Base-by-base conservation (phyloP, 92 coral and sea anemone species). In the Epizoanthus illoricatus region DNA sequence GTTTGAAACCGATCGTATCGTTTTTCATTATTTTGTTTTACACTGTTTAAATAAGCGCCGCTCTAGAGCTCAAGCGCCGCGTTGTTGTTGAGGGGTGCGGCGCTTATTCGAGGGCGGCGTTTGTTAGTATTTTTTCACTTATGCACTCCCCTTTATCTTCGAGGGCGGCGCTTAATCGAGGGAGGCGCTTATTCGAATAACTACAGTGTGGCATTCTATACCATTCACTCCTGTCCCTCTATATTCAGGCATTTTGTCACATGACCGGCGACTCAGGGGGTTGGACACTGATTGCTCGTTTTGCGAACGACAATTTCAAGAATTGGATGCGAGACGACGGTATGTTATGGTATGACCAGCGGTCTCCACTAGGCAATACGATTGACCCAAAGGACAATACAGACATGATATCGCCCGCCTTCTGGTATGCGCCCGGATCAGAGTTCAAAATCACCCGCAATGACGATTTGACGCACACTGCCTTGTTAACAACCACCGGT, bases 211-310 rank as follows among this genome's bases (percentile, higher is more conserved):
- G 36, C 36, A 7, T 5, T 45, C 49, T 45, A 45, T 45, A 45
- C 2, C 49, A 45, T 5, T 45, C 49, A 45, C 49, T 5, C 9
- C 49, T 45, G 7, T 0, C 3, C 15, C 5, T 52, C 20, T 13
- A 23, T 60, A 54, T 19, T 5, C 0, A 82, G 86, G 86, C 78
- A 54, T 82, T 59, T 24, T 82, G 86, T 41, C 79, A 82, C 42
- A 57, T 69, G 82, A 78, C 71, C 45, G 21, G 19, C 56, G 23
- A 61, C 15, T 52, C 69, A 19, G 76, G 42, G 39, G 91, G 84
- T 1, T 91, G 94, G 94, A 81, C 91, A 9, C 89, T 91, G 1
- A 69, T 85, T 36, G 92, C 92, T n/a, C 90, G 94, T 13, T 88
- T 91, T 74, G 71, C 94, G 2, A 91, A 81, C 80, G 43, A 62